A percentile compares a stretch with the other conserved stretches of the same genome.
Evolutionary conservation across 1,140 invertebrate genomes (phyloP).

Genomic region (Drosophila ficusphila): DNA sequence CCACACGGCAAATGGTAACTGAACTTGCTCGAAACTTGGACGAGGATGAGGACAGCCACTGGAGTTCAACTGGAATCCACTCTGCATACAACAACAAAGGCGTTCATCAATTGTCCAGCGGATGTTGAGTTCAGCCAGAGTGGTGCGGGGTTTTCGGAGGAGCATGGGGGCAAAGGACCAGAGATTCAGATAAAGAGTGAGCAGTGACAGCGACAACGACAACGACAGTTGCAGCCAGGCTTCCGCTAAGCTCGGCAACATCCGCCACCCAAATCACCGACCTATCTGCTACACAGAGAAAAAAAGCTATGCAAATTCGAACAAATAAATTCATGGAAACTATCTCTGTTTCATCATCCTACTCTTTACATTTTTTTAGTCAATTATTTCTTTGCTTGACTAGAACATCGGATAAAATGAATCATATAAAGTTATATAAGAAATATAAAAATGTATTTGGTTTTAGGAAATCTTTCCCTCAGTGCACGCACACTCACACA

Average conservation of each 20-base stretch:
- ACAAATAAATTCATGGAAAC: too few relatives aligned
- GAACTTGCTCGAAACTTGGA: conserved; percentile 63
- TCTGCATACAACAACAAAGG: conserved; percentile 67
- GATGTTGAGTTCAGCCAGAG: conserved; percentile 70
- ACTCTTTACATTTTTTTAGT: too few relatives aligned
- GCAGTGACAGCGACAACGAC: conserved; percentile 30
- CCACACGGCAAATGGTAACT: conserved; percentile 73
- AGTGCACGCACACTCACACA: conserved; percentile 30
- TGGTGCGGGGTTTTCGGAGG: background rate
- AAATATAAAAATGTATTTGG: background rate
- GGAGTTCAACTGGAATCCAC: conserved; percentile 43
- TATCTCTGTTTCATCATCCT: too few relatives aligned
- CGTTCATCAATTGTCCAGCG: conserved; percentile 80
- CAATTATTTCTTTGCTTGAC: too few relatives aligned
- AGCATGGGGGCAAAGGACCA: background rate
- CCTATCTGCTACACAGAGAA: background rate
- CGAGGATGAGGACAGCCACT: conserved; percentile 32
- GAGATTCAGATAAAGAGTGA: conserved; percentile 31
- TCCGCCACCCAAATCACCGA: conserved; percentile 36
- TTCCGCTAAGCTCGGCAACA: conserved; percentile 59
- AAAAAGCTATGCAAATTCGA: too few relatives aligned
- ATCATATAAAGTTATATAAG: too few relatives aligned
- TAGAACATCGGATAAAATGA: too few relatives aligned
- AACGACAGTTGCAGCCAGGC: conserved; percentile 50
- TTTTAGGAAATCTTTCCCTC: conserved; percentile 9